phyloP scores from a whole-genome alignment of 1,140 invertebrate species.

The Cepaea nemoralis region DNA sequence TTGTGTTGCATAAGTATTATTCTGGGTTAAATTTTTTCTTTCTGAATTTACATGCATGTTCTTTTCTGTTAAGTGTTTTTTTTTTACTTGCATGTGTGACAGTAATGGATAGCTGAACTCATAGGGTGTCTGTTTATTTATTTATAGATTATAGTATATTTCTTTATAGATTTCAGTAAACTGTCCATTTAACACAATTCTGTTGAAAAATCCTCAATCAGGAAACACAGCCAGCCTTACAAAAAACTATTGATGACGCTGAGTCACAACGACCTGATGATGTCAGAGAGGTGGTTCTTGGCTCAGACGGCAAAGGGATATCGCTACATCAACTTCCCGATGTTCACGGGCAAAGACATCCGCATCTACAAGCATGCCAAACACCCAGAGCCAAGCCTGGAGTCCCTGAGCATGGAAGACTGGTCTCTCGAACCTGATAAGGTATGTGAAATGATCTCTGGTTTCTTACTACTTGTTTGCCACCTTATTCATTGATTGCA shows the following conservation, averaged over 20 bases:
- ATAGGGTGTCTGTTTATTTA: too few relatives aligned
- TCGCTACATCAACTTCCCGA: slow-evolving; percentile 77
- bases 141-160: too few relatives aligned
- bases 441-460: not conserved
- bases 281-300: slow-evolving; percentile 71
- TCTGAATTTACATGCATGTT: too few relatives aligned
- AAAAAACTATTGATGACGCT: slow-evolving; percentile 68
- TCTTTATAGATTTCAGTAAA: too few relatives aligned
- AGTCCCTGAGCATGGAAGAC: slow-evolving; percentile 28
- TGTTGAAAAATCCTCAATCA: too few relatives aligned
- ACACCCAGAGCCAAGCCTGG: slow-evolving; percentile 42
- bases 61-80: too few relatives aligned
- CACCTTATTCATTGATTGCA: too few relatives aligned
- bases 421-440: slow-evolving; percentile 21
- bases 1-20: too few relatives aligned
- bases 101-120: too few relatives aligned
- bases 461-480: too few relatives aligned
- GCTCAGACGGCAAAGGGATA: slow-evolving; percentile 75
- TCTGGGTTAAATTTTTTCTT: too few relatives aligned
- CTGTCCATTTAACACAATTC: slow-evolving; percentile 40
- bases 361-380: slow-evolving; percentile 75
- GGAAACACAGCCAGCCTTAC: slow-evolving; percentile 72
- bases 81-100: too few relatives aligned
- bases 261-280: slow-evolving; percentile 64
- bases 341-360: slow-evolving; percentile 76